Evolutionary conservation across 2,888 invertebrate genomes (phyloP).

Genomic region (Drosophila percnosoma): DNA sequence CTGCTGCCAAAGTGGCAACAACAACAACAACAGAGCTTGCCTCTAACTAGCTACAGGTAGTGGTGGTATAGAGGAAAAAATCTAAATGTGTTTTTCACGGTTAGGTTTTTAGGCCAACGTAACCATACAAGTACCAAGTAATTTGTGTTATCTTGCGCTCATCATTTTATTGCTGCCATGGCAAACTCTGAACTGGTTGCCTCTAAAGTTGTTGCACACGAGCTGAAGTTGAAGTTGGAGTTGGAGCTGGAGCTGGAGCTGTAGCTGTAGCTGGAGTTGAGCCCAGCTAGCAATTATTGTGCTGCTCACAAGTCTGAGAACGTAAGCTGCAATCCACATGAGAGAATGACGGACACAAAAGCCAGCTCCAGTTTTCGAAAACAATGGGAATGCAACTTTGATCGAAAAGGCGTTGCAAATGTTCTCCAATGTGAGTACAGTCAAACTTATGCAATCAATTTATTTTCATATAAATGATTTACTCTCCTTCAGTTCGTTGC

Average conservation of each 20-base stretch:
- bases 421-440: conserved; percentile 6
- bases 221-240: conserved; percentile 10
- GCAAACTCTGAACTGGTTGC: conserved; percentile 62
- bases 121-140: conserved; percentile 65
- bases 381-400: conserved; percentile 29
- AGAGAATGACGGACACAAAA: conserved; percentile 25
- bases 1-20: conserved; percentile 47
- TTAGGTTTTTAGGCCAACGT: conserved; percentile 72
- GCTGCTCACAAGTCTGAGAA: conserved; percentile 31
- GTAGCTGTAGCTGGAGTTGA: not conserved
- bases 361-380: conserved; percentile 24
- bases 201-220: conserved; percentile 14
- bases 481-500: not conserved
- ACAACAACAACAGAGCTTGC: conserved; percentile 31
- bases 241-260: too few species aligned
- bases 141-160: conserved; percentile 75
- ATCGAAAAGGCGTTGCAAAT: conserved; percentile 1
- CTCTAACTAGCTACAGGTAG: conserved; percentile 47
- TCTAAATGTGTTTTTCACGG: conserved; percentile 75
- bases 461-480: not conserved
- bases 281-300: conserved; percentile 35
- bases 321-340: conserved; percentile 34
- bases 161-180: conserved; percentile 73
- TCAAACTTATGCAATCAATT: not conserved
- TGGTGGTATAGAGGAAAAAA: conserved; percentile 54